Evolutionary conservation across 2,113 vertebrate species (phyloP).

Genomic region (Zosterops borbonicus): DNA sequence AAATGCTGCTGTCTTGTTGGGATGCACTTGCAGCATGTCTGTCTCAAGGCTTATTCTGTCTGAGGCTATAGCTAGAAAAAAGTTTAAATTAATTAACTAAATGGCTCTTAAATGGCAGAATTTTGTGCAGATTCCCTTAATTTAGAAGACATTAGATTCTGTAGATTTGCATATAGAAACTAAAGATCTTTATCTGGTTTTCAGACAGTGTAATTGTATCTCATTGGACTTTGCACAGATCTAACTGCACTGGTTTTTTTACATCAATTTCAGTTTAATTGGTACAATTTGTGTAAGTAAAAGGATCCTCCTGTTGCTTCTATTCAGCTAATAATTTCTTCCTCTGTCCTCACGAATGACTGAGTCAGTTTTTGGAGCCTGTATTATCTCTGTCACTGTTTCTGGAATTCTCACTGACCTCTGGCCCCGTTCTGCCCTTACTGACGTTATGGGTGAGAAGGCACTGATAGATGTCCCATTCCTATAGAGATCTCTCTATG

Average conservation of each 20-base stretch:
- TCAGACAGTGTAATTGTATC: not conserved
- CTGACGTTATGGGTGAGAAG: not conserved
- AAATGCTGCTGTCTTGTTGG: not conserved
- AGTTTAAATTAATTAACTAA: not conserved
- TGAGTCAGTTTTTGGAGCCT: not conserved
- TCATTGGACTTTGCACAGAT: not conserved
- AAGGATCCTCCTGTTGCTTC: not conserved
- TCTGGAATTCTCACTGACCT: not conserved
- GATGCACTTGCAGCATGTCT: not conserved
- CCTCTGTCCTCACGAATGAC: not conserved
- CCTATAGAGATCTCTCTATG: not conserved
- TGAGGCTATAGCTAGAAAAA: not conserved
- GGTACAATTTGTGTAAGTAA: not conserved
- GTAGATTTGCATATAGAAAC: not conserved
- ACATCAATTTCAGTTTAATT: not conserved
- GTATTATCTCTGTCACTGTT: not conserved
- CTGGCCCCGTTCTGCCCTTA: not conserved
- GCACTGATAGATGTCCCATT: not conserved
- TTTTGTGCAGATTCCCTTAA: not conserved
- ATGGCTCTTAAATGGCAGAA: not conserved
- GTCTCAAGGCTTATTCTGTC: not conserved
- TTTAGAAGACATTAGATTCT: not conserved
- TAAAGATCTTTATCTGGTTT: not conserved
- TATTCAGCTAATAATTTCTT: not conserved
- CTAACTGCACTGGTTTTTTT: not conserved